These are phyloP conservation scores for Pachymerium ferrugineum DNA, from an alignment of 2,888 invertebrate species.

Conservation along the genomic window DNA sequence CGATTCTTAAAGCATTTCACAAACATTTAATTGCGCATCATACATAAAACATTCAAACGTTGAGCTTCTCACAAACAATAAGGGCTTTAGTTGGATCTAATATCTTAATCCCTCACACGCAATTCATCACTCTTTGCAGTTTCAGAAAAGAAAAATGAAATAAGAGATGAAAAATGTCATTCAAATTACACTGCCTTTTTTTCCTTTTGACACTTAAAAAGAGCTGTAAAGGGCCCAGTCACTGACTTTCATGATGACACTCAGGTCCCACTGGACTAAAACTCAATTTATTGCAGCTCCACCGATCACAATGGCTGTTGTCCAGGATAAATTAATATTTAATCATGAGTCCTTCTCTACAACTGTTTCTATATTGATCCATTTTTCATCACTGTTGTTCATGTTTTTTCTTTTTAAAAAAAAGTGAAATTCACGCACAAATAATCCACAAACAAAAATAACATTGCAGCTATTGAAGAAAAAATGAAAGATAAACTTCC, in stretches of 20 bases:
- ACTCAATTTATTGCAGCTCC: constrained; percentile 9
- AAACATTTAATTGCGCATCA: no score
- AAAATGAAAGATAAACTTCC: background rate
- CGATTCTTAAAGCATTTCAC: no score
- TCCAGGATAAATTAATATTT: constrained; percentile 6
- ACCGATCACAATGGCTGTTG: constrained; percentile 8
- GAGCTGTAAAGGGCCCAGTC: background rate
- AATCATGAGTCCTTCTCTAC: background rate
- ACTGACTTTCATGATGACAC: background rate
- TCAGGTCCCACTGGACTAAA: background rate
- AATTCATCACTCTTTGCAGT: no score
- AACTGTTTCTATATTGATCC: background rate
- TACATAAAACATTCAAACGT: no score
- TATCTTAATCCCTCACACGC: no score
- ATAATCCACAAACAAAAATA: background rate
- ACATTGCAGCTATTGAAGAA: background rate
- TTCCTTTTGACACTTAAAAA: background rate
- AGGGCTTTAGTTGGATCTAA: no score
- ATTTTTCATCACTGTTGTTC: constrained; percentile 8
- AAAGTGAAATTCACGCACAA: background rate
- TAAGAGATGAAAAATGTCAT: background rate
- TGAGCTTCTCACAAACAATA: no score
- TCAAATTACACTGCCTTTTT: background rate
- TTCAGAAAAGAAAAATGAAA: background rate
- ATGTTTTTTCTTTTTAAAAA: background rate